Evolutionary conservation across 2,888 invertebrate genomes (phyloP), one percentile per base, ranked within the genome.

Genomic region (Agonopterix subpropinquella): DNA sequence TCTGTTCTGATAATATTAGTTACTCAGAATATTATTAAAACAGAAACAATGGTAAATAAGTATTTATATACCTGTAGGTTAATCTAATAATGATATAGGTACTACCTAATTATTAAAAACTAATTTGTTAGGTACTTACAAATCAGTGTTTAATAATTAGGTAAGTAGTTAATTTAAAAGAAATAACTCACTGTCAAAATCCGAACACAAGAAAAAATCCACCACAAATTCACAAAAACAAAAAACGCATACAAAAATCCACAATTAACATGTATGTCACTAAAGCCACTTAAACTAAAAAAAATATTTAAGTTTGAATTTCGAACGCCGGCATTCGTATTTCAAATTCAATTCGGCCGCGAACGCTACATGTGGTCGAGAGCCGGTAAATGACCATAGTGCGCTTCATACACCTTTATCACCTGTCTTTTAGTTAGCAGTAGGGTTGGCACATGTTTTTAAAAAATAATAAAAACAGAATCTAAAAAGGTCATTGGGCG

Each of bases 301-400:
- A 42, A 42, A 11, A 13, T 42, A 5, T 42, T 42, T 42, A 55
- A 52, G 28, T 28, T 7, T 28, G 28, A 64, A 64, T 64, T 55
- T 54, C 54, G 59, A 62, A 64, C 64, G 58, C 60, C 58, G 58
- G 48, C 58, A 54, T 70, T 68, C 67, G 71, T 63, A 65, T 63
- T 70, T 65, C 52, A 59, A 68, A 59, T 61, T 11, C 36, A n/a
- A 65, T 63, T 66, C 65, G 70, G 60, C 65, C 73, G 77, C 79
- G 77, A 66, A 69, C 76, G 66, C 59, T 65, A 64, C 72, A 71
- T 69, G 66, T 67, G 77, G 71, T 73, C 65, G 70, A 67, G 65
- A 65, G 70, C 67, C 73, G 66, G 70, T 75, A 78, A 84, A 77
- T 83, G 83, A 75, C 78, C 79, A 78, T 67, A 70, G 61, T 62